These are phyloP conservation scores for Ophraella communa DNA, from an alignment of 2,888 invertebrate species.

Conservation along the genomic window DNA sequence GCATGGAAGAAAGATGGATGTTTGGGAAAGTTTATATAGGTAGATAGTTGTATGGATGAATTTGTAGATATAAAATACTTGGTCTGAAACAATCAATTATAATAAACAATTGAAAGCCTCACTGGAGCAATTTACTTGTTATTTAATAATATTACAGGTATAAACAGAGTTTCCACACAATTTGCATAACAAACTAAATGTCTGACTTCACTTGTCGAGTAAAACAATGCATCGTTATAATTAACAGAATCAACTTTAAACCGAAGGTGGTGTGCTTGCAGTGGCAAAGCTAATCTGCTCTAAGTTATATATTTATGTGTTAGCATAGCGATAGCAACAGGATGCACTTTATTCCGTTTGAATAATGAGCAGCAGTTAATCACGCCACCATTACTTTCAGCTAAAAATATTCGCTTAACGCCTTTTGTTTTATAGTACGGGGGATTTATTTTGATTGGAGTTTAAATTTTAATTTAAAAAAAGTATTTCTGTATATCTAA, in stretches of 20 bases:
- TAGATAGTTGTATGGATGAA: too few species aligned
- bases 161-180: not conserved
- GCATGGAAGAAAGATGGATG: too few species aligned
- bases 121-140: too few species aligned
- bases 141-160: too few species aligned
- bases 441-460: too few species aligned
- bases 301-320: conserved; percentile 48
- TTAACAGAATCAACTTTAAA: conserved; percentile 34
- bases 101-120: too few species aligned
- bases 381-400: conserved; percentile 55
- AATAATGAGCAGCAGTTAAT: conserved; percentile 57
- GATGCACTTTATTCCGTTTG: conserved; percentile 54
- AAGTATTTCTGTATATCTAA: too few species aligned
- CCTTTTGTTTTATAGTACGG: conserved; percentile 52
- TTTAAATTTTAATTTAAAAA: too few species aligned
- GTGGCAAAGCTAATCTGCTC: conserved; percentile 42
- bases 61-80: too few species aligned
- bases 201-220: conserved; percentile 5
- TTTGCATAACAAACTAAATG: conserved; percentile 23
- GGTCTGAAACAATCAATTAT: too few species aligned
- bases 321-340: conserved; percentile 51
- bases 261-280: conserved; percentile 38
- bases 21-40: too few species aligned
- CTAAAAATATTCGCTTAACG: conserved; percentile 59
- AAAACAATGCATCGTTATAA: conserved; percentile 21